A percentile compares a stretch with the other conserved stretches of the same genome.
phyloP scores from a whole-genome alignment of 2,797 vertebrate species.

The Notolabrus celidotus region DNA sequence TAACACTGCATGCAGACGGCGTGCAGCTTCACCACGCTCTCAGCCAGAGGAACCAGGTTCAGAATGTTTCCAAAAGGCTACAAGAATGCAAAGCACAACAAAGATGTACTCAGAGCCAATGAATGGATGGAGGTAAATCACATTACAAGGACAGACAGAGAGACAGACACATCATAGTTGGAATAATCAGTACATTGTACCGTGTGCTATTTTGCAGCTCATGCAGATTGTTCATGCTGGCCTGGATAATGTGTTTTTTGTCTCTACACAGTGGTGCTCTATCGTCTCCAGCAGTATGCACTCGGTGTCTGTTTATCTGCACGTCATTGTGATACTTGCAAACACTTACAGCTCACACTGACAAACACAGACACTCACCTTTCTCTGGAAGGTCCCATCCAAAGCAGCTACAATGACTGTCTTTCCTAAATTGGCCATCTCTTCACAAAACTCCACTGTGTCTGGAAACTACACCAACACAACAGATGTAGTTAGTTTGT shows the following conservation, averaged over 20 bases:
- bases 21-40: slow-evolving; percentile 96
- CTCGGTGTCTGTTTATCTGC: slow-evolving; percentile 3
- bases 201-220: slow-evolving; percentile 10
- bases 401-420: slow-evolving; percentile 94
- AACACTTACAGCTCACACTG: not conserved
- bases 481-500: slow-evolving; percentile 6
- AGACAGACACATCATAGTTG: slow-evolving; percentile 13
- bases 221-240: slow-evolving; percentile 30
- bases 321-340: not conserved
- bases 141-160: slow-evolving; percentile 44
- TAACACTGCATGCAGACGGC: slow-evolving; percentile 98
- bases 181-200: slow-evolving; percentile 35
- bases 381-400: slow-evolving; percentile 98
- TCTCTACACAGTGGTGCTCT: slow-evolving; percentile 15
- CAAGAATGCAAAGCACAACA: slow-evolving; percentile 26
- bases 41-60: slow-evolving; percentile 93
- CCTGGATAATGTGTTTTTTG: slow-evolving; percentile 15
- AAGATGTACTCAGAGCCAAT: slow-evolving; percentile 19
- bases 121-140: slow-evolving; percentile 14
- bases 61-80: slow-evolving; percentile 95
- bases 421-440: slow-evolving; percentile 95
- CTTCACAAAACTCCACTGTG: slow-evolving; percentile 92
- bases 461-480: slow-evolving; percentile 89
- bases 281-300: slow-evolving; percentile 1
- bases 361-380: slow-evolving; percentile 79